These are phyloP conservation scores for Gymnosoma rotundatum DNA, from an alignment of 2,888 invertebrate genomes.

Conservation along the genomic window DNA sequence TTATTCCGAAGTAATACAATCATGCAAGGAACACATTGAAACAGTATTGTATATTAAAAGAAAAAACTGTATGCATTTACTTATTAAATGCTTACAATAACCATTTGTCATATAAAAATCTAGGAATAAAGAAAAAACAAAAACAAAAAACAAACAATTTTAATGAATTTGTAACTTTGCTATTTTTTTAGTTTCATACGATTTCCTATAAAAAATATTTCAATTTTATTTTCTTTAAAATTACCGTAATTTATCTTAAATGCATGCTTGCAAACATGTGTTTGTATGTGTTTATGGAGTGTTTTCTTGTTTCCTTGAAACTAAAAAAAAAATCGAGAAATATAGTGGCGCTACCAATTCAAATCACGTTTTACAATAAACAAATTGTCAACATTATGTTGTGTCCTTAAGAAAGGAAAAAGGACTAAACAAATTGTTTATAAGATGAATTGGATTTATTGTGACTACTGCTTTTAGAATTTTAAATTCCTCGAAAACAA, in stretches of 20 bases:
- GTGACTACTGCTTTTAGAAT: background rate
- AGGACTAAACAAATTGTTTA: conserved; percentile 49
- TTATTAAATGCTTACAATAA: background rate
- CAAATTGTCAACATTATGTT: conserved; percentile 69
- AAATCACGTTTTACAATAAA: conserved; percentile 66
- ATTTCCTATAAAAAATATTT: conserved; percentile 52
- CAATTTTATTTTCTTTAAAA: conserved; percentile 59
- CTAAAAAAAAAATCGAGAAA: background rate
- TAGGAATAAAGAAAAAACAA: conserved; percentile 1
- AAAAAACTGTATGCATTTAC: too few relatives aligned
- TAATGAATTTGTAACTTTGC: conserved; percentile 50
- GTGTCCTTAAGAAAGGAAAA: conserved; percentile 48
- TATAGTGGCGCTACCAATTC: conserved; percentile 30
- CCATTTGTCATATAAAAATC: conserved; percentile 45
- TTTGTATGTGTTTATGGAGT: background rate
- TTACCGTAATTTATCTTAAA: conserved; percentile 56
- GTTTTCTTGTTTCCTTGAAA: conserved; percentile 1
- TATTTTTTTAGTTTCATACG: conserved; percentile 22
- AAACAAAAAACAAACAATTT: conserved; percentile 29
- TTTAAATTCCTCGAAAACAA: background rate
- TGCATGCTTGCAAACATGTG: background rate
- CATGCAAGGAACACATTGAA: conserved; percentile 56
- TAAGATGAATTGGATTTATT: conserved; percentile 37
- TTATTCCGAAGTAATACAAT: conserved; percentile 58
- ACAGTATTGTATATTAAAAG: background rate